Conservation (phyloP, 2,888 invertebrate species). For the Hypselothyrea guttata region DNA sequence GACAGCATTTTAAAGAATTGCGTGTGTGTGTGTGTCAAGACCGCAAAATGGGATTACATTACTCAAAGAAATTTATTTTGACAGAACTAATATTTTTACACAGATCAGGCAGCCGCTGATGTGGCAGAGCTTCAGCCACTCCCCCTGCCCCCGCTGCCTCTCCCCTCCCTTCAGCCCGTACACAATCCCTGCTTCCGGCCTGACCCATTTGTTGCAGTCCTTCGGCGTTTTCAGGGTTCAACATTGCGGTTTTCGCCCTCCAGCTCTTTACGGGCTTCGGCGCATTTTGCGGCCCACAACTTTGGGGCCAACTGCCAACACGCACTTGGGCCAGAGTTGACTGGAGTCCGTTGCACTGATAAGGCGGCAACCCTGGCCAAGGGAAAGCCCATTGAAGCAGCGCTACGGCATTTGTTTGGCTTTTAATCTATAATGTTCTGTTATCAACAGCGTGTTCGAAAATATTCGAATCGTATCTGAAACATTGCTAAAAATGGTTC, state of each 20-base stretch:
- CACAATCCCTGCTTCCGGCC: too few species aligned
- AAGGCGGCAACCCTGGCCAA: conserved; percentile 11
- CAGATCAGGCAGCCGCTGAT: conserved; percentile 63
- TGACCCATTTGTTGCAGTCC: background rate
- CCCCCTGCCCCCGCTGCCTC: background rate
- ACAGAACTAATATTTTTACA: conserved; percentile 80
- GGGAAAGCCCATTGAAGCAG: background rate
- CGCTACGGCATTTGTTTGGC: too few species aligned
- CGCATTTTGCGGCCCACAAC: too few species aligned
- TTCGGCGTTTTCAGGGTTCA: conserved; percentile 18
- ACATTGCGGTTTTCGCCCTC: background rate
- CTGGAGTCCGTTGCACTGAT: conserved; percentile 31
- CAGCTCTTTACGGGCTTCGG: background rate
- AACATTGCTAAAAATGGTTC: too few species aligned
- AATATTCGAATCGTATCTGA: too few species aligned
- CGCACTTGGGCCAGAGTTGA: conserved; percentile 15
- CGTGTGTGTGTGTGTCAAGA: conserved; percentile 65
- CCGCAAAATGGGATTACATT: conserved; percentile 81
- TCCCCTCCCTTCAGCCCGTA: too few species aligned
- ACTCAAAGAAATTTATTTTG: conserved; percentile 81
- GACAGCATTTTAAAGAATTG: conserved; percentile 43
- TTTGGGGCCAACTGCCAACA: too few species aligned
- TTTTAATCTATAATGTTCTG: too few species aligned
- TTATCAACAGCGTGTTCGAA: too few species aligned
- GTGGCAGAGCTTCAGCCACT: conserved; percentile 18